Evolutionary conservation across 2,113 vertebrate genomes (phyloP).

Genomic region (Callocephalon fimbriatum): DNA sequence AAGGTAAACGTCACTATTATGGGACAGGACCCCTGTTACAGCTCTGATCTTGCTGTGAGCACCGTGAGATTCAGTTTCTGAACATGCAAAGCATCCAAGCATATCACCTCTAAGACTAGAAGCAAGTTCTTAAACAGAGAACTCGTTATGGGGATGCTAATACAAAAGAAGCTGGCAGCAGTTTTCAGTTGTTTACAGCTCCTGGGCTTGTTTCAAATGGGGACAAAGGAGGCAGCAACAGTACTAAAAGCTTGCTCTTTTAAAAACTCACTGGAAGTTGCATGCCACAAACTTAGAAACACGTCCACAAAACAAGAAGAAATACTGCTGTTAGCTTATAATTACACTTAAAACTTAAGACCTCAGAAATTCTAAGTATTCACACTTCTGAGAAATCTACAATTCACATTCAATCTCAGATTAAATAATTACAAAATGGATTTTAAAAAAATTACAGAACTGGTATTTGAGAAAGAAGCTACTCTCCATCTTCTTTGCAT

Average conservation of each 20-base stretch:
- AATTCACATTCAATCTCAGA: neutral
- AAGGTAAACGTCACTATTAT: slow-evolving; percentile 64
- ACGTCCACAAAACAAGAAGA: neutral
- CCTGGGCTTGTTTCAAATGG: neutral
- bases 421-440: neutral
- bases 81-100: neutral
- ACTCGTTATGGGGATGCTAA: neutral
- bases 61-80: neutral
- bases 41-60: neutral
- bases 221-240: neutral
- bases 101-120: neutral
- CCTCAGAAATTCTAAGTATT: neutral
- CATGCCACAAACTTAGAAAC: neutral
- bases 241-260: neutral
- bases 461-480: neutral
- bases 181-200: neutral
- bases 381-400: neutral
- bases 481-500: neutral
- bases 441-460: neutral
- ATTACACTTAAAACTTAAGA: neutral
- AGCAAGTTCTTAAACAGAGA: neutral
- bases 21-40: neutral
- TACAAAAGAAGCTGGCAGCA: neutral
- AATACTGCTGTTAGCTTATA: neutral
- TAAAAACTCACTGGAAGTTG: neutral